phyloP scores from a whole-genome alignment of 2,888 invertebrate genomes.

The Orchestes rusci region DNA sequence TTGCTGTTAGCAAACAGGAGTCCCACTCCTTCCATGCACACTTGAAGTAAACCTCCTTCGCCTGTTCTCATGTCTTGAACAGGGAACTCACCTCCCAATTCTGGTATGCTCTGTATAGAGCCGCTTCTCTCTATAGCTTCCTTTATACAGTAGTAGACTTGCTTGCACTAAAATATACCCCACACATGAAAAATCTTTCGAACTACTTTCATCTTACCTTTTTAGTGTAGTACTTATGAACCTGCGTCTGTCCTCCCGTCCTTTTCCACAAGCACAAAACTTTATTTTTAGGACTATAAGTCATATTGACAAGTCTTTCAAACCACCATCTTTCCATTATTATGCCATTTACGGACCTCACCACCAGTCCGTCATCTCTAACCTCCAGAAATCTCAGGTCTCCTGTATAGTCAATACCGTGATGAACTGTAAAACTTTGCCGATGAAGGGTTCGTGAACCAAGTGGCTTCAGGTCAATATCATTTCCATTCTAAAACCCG shows the following conservation, averaged over 20 bases:
- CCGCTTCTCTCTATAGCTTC: slow-evolving; percentile 95
- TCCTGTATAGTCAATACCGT: slow-evolving; percentile 87
- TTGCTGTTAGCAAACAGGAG: slow-evolving; percentile 98
- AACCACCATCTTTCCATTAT: slow-evolving; percentile 98
- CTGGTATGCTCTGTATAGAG: slow-evolving; percentile 57
- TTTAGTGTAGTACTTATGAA: slow-evolving; percentile 98
- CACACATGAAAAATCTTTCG: neutral
- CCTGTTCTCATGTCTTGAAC: slow-evolving; percentile 96
- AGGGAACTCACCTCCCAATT: slow-evolving; percentile 94
- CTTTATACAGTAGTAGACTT: slow-evolving; percentile 97
- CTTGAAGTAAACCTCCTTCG: slow-evolving; percentile 95
- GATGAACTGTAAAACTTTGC: slow-evolving; percentile 97
- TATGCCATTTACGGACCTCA: slow-evolving; percentile 75
- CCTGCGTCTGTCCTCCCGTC: slow-evolving; percentile 87
- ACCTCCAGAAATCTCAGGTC: slow-evolving; percentile 84
- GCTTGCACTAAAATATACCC: slow-evolving; percentile 89
- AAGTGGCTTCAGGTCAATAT: slow-evolving; percentile 92
- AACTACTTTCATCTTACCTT: slow-evolving; percentile 59
- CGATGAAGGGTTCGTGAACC: slow-evolving; percentile 93
- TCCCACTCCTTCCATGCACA: slow-evolving; percentile 99
- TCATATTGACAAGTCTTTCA: slow-evolving; percentile 98
- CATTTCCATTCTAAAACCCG: slow-evolving; percentile 81
- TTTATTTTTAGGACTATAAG: slow-evolving; percentile 97
- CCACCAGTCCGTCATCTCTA: slow-evolving; percentile 88
- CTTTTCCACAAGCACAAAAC: slow-evolving; percentile 96